phyloP scores from a whole-genome alignment of 2,888 invertebrate species.

The Periphyllus acericola region DNA sequence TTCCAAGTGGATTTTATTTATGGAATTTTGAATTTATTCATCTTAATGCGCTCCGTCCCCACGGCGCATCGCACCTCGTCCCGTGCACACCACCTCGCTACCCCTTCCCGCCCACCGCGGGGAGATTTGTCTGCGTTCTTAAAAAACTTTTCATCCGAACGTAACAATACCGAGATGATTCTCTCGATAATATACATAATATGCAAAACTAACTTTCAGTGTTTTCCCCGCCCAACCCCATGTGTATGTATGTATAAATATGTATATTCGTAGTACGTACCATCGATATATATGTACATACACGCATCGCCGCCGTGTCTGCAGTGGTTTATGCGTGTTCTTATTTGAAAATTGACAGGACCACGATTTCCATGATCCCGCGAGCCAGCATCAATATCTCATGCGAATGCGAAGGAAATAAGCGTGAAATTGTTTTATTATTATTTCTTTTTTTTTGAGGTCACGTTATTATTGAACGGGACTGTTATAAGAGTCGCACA shows the following conservation, averaged over 20 bases:
- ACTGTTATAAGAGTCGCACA: background rate
- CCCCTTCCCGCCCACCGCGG: background rate
- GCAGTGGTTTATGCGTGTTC: background rate
- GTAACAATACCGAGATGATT: background rate
- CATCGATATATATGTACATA: too few species aligned
- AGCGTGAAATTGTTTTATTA: slow-evolving; percentile 15
- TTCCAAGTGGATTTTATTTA: slow-evolving; percentile 19
- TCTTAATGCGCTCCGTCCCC: background rate
- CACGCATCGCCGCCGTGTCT: background rate
- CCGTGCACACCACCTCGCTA: background rate
- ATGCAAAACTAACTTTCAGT: slow-evolving; percentile 1
- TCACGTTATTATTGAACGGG: background rate
- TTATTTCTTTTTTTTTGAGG: background rate
- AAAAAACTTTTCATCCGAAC: slow-evolving; percentile 14
- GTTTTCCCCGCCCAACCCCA: background rate
- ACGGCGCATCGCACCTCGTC: background rate
- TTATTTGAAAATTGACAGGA: background rate
- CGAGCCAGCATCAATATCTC: background rate
- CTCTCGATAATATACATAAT: background rate
- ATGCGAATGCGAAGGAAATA: background rate
- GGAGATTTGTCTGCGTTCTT: background rate
- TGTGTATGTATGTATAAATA: too few species aligned
- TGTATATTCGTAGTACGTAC: too few species aligned
- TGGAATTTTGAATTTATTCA: slow-evolving; percentile 1
- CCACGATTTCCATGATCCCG: background rate